A percentile compares a stretch with the other conserved stretches of the same genome.
Conservation (phyloP, 2,797 vertebrate species). For the Cryptoprocta ferox region DNA sequence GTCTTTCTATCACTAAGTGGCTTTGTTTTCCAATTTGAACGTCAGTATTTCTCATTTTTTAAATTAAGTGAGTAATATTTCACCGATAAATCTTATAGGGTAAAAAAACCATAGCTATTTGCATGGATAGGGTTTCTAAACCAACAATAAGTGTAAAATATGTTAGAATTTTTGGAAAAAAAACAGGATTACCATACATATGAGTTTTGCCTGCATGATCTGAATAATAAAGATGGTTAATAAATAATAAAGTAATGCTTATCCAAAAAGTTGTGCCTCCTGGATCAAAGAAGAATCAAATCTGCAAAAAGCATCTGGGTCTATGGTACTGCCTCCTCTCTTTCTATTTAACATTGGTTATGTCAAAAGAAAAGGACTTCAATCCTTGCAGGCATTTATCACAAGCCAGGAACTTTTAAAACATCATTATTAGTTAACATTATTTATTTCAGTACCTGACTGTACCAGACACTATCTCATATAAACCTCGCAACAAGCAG, state of each 20-base stretch:
- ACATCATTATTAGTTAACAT: neutral
- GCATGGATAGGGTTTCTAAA: neutral
- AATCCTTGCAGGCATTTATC: neutral
- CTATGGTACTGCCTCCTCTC: neutral
- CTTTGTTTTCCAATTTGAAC: neutral
- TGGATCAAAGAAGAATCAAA: neutral
- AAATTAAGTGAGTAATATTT: neutral
- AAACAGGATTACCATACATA: neutral
- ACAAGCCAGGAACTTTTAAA: neutral
- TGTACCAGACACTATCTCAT: neutral
- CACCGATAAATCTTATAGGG: neutral
- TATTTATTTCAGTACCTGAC: neutral
- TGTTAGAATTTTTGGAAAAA: conserved; percentile 13
- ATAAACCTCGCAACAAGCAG: conserved; percentile 43
- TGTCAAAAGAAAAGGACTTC: neutral
- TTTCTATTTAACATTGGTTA: neutral
- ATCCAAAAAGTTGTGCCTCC: neutral
- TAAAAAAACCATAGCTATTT: neutral
- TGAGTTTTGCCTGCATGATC: conserved; percentile 73
- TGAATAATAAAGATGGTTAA: conserved; percentile 5
- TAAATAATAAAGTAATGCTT: conserved; percentile 2
- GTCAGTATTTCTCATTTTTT: neutral
- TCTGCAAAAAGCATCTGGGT: neutral
- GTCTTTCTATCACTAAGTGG: neutral
- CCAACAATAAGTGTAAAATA: neutral